phyloP scores from a whole-genome alignment of 2,888 invertebrate species.

The Tachina lurida region DNA sequence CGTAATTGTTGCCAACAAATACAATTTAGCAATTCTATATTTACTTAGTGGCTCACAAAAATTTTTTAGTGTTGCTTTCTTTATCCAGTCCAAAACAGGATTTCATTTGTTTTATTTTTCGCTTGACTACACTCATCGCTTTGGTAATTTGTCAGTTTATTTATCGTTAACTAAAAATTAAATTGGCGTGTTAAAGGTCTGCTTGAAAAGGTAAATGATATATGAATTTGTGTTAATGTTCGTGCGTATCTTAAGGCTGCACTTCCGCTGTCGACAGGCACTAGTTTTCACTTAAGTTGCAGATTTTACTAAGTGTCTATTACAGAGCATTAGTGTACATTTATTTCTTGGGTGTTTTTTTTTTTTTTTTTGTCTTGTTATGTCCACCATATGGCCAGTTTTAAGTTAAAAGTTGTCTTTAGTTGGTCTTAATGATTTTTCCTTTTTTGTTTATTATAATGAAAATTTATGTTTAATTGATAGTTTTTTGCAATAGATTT shows the following conservation, averaged over 20 bases:
- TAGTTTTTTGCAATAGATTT: not conserved
- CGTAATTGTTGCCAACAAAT: slow-evolving; percentile 50
- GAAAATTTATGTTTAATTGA: slow-evolving; percentile 13
- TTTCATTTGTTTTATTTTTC: slow-evolving; percentile 13
- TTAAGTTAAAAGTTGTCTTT: not conserved
- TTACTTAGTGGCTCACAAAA: not conserved
- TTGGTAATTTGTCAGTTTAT: slow-evolving; percentile 56
- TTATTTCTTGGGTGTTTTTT: slow-evolving; percentile 14
- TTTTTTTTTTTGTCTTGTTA: not conserved
- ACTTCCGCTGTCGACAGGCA: slow-evolving; percentile 59
- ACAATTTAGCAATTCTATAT: slow-evolving; percentile 35
- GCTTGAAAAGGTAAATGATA: slow-evolving; percentile 53
- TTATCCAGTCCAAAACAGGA: slow-evolving; percentile 17
- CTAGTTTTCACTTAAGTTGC: slow-evolving; percentile 30
- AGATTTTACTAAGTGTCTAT: slow-evolving; percentile 20
- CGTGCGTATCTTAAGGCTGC: slow-evolving; percentile 32
- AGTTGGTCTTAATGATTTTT: slow-evolving; percentile 27
- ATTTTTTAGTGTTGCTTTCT: not conserved
- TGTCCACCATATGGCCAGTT: slow-evolving; percentile 23
- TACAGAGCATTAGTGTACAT: not conserved
- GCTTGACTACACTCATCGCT: slow-evolving; percentile 49
- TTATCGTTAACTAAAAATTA: slow-evolving; percentile 32
- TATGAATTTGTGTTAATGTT: slow-evolving; percentile 9
- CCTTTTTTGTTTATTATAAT: slow-evolving; percentile 9
- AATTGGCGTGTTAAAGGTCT: slow-evolving; percentile 64